Evolutionary conservation across 2,888 invertebrate genomes (phyloP).

Genomic region (Dendrolimus pini): DNA sequence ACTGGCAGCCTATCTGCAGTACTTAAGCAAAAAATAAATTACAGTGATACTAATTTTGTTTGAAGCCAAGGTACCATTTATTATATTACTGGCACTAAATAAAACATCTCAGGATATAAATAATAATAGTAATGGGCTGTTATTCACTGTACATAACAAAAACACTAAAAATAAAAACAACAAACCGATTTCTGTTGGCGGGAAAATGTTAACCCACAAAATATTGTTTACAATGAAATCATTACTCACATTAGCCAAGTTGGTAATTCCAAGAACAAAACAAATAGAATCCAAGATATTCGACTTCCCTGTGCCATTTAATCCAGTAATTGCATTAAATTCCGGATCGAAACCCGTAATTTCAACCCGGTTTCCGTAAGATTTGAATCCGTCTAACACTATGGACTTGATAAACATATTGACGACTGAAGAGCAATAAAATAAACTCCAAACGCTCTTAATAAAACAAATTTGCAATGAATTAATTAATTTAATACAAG

Average conservation of each 20-base stretch:
- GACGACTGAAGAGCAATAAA: slow-evolving; percentile 4
- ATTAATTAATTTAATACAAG: neutral
- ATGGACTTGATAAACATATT: slow-evolving; percentile 95
- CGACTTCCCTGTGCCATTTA: slow-evolving; percentile 98
- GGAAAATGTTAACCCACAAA: slow-evolving; percentile 18
- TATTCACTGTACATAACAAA: too few species aligned
- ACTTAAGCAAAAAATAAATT: too few species aligned
- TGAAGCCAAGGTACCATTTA: too few species aligned
- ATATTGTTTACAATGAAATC: slow-evolving; percentile 2
- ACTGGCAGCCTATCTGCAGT: too few species aligned
- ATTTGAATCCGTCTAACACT: slow-evolving; percentile 97
- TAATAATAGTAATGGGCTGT: too few species aligned
- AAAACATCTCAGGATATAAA: too few species aligned
- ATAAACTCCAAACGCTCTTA: neutral
- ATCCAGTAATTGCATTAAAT: slow-evolving; percentile 98
- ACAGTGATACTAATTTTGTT: too few species aligned
- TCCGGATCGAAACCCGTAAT: slow-evolving; percentile 94
- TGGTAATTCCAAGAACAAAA: slow-evolving; percentile 96
- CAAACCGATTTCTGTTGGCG: slow-evolving; percentile 17
- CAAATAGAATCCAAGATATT: slow-evolving; percentile 98
- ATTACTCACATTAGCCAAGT: slow-evolving; percentile 89
- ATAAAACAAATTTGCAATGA: too few species aligned
- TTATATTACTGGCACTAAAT: too few species aligned
- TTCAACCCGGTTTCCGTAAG: slow-evolving; percentile 95
- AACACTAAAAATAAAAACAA: neutral